Evolutionary conservation across 2,797 vertebrate genomes (phyloP), one percentile per base, ranked within the genome.

Genomic region (Alauda arvensis): DNA sequence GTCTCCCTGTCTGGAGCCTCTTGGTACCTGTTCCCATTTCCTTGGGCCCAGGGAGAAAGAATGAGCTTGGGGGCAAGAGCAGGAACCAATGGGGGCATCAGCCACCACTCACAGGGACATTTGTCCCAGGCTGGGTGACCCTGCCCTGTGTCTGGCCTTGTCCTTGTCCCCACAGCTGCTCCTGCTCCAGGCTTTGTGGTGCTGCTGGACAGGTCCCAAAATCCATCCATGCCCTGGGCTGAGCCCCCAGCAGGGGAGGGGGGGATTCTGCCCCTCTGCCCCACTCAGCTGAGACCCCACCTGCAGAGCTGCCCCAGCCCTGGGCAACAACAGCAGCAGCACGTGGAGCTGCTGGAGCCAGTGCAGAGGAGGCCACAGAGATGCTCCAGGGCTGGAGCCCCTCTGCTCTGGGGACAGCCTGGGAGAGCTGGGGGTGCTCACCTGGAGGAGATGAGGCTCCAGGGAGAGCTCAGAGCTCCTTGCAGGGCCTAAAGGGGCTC

Each of bases 21-120:
- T 19, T 6, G 3, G 12, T 3, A 0, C 12, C 26, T 1, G 0
- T 18, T 24, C 49, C 34, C 1, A 3, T 8, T 39, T 33, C 72
- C 10, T 6, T 8, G 5, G 43, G 43, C 46, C 34, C 13, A 17
- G 74, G 31, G 39, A 29, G 61, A 34, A 51, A 45, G 21, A n/a
- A n/a, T n/a, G n/a, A 60, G 49, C 26, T 8, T 11, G 26, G 43
- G 45, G 29, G 10, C 53, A 25, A n/a, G 59, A 62, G 21, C 4
- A 8, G 51, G 55, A 16, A 7, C n/a, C 0, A 0, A 2, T 0
- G 14, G 79, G 57, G 62, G 33, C 24, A 24, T 63, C 46, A 49
- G 17, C 51, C 40, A 13, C 74, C 12, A 25, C 34, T 23, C 2
- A 0, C 10, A 2, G 19, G 7, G 12, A 9, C 14, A 1, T 39